Conservation (phyloP, 2,113 vertebrate genomes). For the Ameiurus melas region DNA sequence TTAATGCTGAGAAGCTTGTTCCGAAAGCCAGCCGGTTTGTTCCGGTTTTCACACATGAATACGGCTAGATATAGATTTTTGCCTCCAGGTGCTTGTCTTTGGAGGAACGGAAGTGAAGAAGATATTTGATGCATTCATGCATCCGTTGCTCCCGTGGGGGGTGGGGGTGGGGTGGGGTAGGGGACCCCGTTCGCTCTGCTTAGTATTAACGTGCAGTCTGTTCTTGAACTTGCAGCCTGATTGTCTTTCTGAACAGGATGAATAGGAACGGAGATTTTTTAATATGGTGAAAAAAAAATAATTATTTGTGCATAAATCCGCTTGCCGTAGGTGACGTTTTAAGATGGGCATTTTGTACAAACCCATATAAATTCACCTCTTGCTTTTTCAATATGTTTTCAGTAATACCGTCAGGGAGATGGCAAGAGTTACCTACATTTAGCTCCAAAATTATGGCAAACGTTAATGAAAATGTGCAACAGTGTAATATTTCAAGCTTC, state of each 20-base stretch:
- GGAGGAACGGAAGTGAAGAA: background rate
- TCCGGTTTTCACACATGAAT: background rate
- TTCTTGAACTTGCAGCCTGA: background rate
- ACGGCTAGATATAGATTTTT: background rate
- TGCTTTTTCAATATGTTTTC: no score
- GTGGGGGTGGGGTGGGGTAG: no score
- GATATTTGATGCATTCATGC: background rate
- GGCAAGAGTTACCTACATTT: no score
- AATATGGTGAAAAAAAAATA: background rate
- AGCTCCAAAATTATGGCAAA: background rate
- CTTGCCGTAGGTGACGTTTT: no score
- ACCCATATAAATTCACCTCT: no score
- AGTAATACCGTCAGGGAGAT: no score
- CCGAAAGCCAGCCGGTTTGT: background rate
- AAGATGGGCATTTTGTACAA: no score
- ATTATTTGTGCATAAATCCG: no score
- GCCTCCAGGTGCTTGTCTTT: background rate
- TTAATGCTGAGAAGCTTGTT: no score
- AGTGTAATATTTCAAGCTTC: background rate
- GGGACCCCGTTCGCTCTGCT: background rate
- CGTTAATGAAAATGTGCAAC: background rate
- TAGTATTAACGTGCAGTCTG: background rate
- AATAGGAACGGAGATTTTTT: background rate
- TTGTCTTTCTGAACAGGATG: background rate
- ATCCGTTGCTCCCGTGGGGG: background rate